Base-by-base conservation (phyloP, 92 coral and sea anemone genomes). In the Virgularia gustaviana region DNA sequence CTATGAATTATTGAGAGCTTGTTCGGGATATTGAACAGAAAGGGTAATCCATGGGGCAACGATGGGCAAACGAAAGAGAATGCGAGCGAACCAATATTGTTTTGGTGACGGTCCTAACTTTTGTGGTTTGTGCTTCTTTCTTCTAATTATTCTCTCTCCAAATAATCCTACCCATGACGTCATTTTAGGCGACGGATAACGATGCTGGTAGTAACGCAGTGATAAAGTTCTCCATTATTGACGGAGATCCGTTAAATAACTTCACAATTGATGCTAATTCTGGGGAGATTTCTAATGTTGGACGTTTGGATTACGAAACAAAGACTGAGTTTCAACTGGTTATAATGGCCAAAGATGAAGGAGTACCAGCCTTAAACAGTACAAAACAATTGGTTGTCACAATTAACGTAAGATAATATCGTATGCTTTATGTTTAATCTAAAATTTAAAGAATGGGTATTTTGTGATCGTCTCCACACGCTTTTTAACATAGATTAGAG, bases 101-200 rank as follows among this genome's bases (percentile, higher is more conserved):
- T n/a, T n/a, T n/a, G n/a, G n/a, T n/a, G n/a, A n/a, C n/a, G n/a
- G n/a, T n/a, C n/a, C n/a, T n/a, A n/a, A n/a, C n/a, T n/a, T n/a
- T n/a, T n/a, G n/a, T n/a, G n/a, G n/a, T n/a, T n/a, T n/a, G n/a
- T n/a, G n/a, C 96, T 91, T 25, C 49, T 59, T 1, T 89, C 92
- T 10, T 76, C 87, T 80, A 49, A 38, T 91, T 24, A 89, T 20
- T 55, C 19, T 61, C 58, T 35, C 61, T 79, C 9, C 76, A 76
- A 16, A 58, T 61, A 29, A 45, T 82, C 0, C 87, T 86, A 62
- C 65, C 81, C 38, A 56, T n/a, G n/a, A n/a, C n/a, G n/a, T n/a
- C 16, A 16, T n/a, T 35, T 36, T 7, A 92, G 55, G 96, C 98
- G n/a, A 87, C 98, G 4, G 98, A 92, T 35, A 73, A 59, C 49